These are phyloP conservation scores for Drosophila gaucha DNA, from an alignment of 2,888 invertebrate genomes.

Conservation along the genomic window DNA sequence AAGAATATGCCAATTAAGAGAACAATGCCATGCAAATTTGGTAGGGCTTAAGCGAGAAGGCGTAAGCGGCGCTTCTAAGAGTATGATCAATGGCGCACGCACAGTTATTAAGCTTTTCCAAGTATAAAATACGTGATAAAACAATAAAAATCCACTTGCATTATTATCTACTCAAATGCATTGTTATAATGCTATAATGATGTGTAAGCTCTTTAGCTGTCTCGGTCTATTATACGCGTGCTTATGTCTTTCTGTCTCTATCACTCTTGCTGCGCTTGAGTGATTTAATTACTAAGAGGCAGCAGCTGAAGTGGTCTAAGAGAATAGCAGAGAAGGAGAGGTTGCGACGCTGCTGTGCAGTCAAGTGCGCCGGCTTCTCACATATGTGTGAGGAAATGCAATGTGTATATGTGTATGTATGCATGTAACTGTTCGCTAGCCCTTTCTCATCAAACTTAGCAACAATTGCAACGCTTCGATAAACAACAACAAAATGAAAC, in stretches of 20 bases:
- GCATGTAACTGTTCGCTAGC: conserved; percentile 29
- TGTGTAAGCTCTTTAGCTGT: conserved; percentile 63
- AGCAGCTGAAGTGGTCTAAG: conserved; percentile 19
- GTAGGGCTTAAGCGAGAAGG: not conserved
- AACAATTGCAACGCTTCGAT: conserved; percentile 78
- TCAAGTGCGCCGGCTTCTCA: conserved; percentile 61
- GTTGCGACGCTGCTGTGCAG: conserved; percentile 55
- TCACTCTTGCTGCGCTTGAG: conserved; percentile 58
- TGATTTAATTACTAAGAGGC: conserved; percentile 71
- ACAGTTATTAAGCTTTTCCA: conserved; percentile 20
- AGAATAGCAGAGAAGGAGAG: conserved; percentile 1
- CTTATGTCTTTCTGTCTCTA: conserved; percentile 5
- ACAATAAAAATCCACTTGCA: conserved; percentile 59
- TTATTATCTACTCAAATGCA: conserved; percentile 43
- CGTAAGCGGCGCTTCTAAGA: not conserved
- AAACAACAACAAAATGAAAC: conserved; percentile 68
- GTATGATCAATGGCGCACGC: not conserved
- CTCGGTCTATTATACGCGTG: conserved; percentile 37
- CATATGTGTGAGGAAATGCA: conserved; percentile 68
- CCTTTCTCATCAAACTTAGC: conserved; percentile 50
- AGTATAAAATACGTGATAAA: conserved; percentile 48
- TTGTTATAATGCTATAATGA: conserved; percentile 67
- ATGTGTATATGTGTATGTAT: conserved; percentile 23
- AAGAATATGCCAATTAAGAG: conserved; percentile 11
- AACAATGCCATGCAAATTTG: conserved; percentile 18